A percentile compares a stretch with the other conserved stretches of the same genome.
Conservation (phyloP, 2,113 vertebrate genomes). For the Oreochromis niloticus region DNA sequence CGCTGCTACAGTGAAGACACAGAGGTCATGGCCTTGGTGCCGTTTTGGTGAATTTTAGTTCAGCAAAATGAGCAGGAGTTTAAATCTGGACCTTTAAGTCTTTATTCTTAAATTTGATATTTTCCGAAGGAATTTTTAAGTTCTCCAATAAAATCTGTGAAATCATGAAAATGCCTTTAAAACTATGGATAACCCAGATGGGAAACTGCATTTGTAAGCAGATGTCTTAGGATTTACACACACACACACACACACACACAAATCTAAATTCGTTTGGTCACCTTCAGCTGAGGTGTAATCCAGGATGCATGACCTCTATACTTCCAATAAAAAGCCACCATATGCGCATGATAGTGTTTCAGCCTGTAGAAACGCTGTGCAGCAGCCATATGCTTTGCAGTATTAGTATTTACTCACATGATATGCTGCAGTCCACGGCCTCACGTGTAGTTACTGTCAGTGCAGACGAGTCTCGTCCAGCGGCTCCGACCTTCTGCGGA, state of each 20-base stretch:
- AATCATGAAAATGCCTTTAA: neutral
- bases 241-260: neutral
- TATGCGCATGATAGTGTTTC: neutral
- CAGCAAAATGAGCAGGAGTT: neutral
- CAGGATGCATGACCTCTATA: neutral
- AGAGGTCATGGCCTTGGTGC: neutral
- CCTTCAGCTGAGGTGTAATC: neutral
- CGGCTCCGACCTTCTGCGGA: neutral
- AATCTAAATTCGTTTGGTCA: neutral
- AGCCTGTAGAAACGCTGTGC: neutral
- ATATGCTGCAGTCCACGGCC: neutral
- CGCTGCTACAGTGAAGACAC: neutral
- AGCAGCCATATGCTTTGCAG: neutral
- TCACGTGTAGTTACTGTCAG: neutral
- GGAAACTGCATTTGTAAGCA: neutral
- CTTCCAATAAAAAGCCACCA: neutral
- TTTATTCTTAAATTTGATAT: neutral
- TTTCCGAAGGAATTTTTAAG: neutral
- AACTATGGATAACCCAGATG: neutral
- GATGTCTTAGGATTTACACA: neutral
- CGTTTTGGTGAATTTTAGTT: neutral
- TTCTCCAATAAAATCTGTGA: neutral
- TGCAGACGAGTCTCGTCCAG: neutral
- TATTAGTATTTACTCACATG: neutral
- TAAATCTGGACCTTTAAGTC: neutral